Conservation (phyloP, 2,113 vertebrate species). For the Gymnogyps californianus region DNA sequence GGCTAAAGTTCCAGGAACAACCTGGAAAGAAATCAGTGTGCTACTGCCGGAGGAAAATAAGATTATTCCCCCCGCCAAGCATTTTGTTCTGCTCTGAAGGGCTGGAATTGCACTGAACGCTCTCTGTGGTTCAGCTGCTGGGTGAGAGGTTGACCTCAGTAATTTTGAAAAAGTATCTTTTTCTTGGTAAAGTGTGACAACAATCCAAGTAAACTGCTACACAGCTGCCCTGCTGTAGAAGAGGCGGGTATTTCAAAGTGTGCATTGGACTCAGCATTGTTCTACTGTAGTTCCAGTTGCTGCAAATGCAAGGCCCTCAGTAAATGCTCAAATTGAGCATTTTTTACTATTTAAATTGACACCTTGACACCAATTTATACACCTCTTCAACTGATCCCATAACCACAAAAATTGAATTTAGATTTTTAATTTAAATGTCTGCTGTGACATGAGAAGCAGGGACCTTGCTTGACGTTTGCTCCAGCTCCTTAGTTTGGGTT, state of each 20-base stretch:
- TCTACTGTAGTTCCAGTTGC: neutral
- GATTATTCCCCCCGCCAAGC: neutral
- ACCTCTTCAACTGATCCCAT: neutral
- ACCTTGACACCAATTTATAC: neutral
- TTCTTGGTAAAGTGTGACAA: neutral
- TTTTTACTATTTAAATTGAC: neutral
- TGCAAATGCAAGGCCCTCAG: neutral
- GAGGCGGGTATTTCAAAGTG: neutral
- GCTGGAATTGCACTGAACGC: neutral
- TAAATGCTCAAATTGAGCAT: neutral
- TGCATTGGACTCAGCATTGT: fast-evolving
- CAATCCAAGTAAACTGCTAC: neutral
- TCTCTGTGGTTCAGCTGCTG: neutral
- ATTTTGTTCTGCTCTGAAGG: neutral
- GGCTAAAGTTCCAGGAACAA: neutral
- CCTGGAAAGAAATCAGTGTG: neutral
- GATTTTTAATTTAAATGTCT: neutral
- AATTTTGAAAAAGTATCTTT: neutral
- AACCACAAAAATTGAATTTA: neutral
- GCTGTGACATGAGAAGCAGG: neutral
- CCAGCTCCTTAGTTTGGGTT: neutral
- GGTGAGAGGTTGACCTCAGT: neutral
- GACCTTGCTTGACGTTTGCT: neutral
- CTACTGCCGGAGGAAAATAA: neutral
- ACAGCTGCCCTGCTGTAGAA: neutral